Evolutionary conservation across 2,888 invertebrate genomes (phyloP), one percentile per base, ranked within the genome.

Genomic region (Eretmocerus hayati): DNA sequence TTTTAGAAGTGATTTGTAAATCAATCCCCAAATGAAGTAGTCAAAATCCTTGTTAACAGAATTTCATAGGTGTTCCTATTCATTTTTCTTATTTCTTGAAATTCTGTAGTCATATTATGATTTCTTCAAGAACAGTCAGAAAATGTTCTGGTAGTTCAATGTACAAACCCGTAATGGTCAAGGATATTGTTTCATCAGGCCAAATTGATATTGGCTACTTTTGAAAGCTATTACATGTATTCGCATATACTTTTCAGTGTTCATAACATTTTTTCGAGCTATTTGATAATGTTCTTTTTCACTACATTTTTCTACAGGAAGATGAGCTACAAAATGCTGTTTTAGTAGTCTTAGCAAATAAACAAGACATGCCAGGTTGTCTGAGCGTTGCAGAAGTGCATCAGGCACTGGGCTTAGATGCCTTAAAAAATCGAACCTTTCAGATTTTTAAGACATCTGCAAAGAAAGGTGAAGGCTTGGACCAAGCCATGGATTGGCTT

Each of bases 391-490:
- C 95, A 0, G 99, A 99, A 73, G 90, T 97, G 16, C 95, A 97
- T 71, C 92, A 92, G 73, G 92, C 95, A 1, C 76, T 99, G 38
- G 97, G 97, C 13, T 77, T 99, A 62, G 92, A 96, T 61, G 88
- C 90, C 13, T 79, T 99, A 46, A 93, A 95, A 73, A 94, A 92
- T 75, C 81, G 97, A 67, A 96, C 96, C 66, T 97, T 99, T 80
- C 95, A 96, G 80, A 97, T 99, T 67, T 99, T 99, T 75, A 97
- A 97, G 78, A 96, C 97, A 2, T 96, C 96, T 1, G 99, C 99
- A 38, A 90, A 93, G 58, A 91, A 95, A 73, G 97, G 97, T 21
- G 95, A 96, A 74, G 99, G 99, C 1, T 78, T 99, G 42, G 95
- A 99, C 72, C 92, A 93, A 74, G 95, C 97, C 53, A 99, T 99